These are phyloP conservation scores for Dromas ardeola DNA, from an alignment of 2,113 vertebrate species.

Conservation along the genomic window DNA sequence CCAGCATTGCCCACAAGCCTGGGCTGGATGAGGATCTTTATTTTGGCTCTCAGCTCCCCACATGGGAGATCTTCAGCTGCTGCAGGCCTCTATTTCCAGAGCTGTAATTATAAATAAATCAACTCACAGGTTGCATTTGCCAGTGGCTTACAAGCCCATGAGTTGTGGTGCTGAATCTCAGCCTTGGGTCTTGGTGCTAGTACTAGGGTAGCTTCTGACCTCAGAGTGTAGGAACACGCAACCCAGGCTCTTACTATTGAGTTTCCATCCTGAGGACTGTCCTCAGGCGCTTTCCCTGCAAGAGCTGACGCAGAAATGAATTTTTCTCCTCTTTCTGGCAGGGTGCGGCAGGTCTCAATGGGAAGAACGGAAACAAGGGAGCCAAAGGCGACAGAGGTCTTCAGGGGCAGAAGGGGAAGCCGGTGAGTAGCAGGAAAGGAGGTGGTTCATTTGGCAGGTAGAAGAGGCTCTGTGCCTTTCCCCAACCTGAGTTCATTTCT, in stretches of 20 bases:
- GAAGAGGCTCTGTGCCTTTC: background rate
- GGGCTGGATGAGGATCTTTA: background rate
- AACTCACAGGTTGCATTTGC: background rate
- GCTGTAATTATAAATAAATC: background rate
- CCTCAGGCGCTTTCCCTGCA: background rate
- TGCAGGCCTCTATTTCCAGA: accelerated
- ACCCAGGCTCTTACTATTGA: accelerated
- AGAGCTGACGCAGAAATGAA: background rate
- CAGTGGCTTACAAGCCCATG: background rate
- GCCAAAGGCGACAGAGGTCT: conserved; percentile 82
- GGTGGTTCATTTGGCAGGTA: accelerated
- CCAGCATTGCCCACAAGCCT: background rate
- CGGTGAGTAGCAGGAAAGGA: conserved; percentile 55
- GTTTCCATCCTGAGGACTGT: background rate
- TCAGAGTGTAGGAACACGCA: accelerated
- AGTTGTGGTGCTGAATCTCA: background rate
- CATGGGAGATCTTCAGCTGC: background rate
- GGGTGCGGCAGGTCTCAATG: conserved; percentile 82
- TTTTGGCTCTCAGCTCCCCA: background rate
- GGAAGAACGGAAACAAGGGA: conserved; percentile 81
- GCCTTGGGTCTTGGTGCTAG: background rate
- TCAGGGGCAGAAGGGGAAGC: conserved; percentile 79
- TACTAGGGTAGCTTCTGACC: background rate
- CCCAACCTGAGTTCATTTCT: background rate
- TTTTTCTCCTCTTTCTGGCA: conserved; percentile 41